Evolutionary conservation across 2,797 vertebrate genomes (phyloP), one percentile per base, ranked within the genome.

Genomic region (Poecilia gillii): DNA sequence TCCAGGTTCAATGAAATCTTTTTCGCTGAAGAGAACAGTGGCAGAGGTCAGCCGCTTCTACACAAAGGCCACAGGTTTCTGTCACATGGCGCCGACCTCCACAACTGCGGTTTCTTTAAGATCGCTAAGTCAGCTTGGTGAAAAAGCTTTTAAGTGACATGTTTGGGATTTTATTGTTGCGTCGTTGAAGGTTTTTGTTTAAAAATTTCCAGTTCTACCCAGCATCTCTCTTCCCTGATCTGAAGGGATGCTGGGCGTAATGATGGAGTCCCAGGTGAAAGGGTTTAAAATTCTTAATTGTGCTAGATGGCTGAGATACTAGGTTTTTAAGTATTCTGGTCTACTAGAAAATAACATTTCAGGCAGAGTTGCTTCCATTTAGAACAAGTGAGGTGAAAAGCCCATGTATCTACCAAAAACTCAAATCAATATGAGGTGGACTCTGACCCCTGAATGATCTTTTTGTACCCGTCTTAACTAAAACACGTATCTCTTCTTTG

Each of bases 361-460:
- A 41, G 39, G 13, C n/a, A 47, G 28, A 74, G 45, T 16, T 72
- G 43, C 25, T 84, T 57, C 77, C 41, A 59, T 74, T 75, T 7
- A 33, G 75, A 81, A 74, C 53, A 74, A 57, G 41, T 47, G 53
- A n/a, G 4, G 33, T 33, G 43, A 41, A 59, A 41, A 64, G 71
- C 76, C 39, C 51, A 8, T 7, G 28, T n/a, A 70, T 43, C 39
- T 14, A 25, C 66, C 62, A 70, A 80, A 13, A 46, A 41, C 82
- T 76, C n/a, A 20, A 31, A 91, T 90, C 71, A 84, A 89, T 91
- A 77, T 75, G 80, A 25, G 71, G 45, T 91, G 93, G 89, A 93
- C 92, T 93, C 76, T 93, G 90, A 7, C 66, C 89, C 68, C 78
- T 85, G 70, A 87, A 90, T 47, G 89, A 84, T 93, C 87, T 88